These are phyloP conservation scores for Xyliphius kryptos DNA, from an alignment of 2,113 vertebrate species.

Conservation along the genomic window DNA sequence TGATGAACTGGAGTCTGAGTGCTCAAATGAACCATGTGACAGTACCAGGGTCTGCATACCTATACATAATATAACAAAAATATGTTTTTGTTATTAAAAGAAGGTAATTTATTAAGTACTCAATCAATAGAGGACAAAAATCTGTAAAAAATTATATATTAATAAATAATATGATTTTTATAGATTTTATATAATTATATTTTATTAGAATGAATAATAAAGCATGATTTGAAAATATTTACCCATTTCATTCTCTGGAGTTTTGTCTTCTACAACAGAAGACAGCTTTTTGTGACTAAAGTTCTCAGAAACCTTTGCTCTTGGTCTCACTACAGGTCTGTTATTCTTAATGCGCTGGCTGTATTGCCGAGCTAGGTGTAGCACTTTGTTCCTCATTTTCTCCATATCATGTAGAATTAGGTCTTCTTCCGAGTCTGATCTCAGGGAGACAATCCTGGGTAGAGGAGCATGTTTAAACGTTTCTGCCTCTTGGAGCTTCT, in stretches of 20 bases:
- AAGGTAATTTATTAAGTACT: too few relatives aligned
- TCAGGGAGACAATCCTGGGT: conserved; percentile 60
- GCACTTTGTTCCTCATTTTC: conserved; percentile 80
- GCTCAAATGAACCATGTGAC: too few relatives aligned
- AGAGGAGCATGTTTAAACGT: conserved; percentile 44
- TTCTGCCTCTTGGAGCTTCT: conserved; percentile 39
- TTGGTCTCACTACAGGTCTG: conserved; percentile 47
- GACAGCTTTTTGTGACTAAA: conserved; percentile 43
- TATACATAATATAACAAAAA: too few relatives aligned
- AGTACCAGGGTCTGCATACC: too few relatives aligned
- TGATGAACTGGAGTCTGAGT: too few relatives aligned
- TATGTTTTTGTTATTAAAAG: too few relatives aligned
- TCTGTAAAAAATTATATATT: too few relatives aligned
- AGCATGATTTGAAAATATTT: conserved; percentile 28
- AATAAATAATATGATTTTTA: too few relatives aligned
- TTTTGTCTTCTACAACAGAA: conserved; percentile 57
- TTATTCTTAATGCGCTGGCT: conserved; percentile 88
- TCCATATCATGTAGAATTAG: conserved; percentile 67
- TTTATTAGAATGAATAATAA: background rate
- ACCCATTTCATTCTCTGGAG: conserved; percentile 51
- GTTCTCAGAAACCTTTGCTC: conserved; percentile 34
- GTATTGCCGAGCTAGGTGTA: conserved; percentile 88
- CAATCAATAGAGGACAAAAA: too few relatives aligned
- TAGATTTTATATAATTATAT: background rate
- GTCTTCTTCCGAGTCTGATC: conserved; percentile 62